Evolutionary conservation across 2,797 vertebrate species (phyloP).

Genomic region (Orientallactaga sibirica): DNA sequence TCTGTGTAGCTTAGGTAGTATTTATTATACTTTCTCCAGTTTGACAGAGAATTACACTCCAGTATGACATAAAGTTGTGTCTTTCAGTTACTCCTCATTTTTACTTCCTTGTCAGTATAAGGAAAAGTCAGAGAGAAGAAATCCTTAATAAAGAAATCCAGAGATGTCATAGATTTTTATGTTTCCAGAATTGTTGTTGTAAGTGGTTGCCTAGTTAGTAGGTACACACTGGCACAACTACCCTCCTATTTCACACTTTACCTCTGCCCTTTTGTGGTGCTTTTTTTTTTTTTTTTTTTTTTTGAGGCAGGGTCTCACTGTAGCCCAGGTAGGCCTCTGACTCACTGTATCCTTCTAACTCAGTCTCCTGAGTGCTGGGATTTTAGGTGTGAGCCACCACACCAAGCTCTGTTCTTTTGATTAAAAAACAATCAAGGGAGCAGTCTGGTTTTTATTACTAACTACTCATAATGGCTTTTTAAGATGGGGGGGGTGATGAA

Average conservation of each 20-base stretch:
- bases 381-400: too few species aligned
- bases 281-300: background rate
- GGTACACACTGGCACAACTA: background rate
- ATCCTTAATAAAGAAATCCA: constrained; percentile 19
- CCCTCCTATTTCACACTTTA: background rate
- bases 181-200: background rate
- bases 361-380: too few species aligned
- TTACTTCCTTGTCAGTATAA: constrained; percentile 22
- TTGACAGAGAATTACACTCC: background rate
- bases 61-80: background rate
- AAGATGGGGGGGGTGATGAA: background rate
- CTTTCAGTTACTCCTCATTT: background rate
- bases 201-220: background rate
- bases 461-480: constrained; percentile 48
- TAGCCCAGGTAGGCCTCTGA: too few species aligned
- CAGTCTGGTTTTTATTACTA: constrained; percentile 47
- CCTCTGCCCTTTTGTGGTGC: background rate
- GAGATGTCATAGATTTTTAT: background rate
- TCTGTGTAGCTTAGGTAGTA: background rate
- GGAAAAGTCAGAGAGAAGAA: background rate
- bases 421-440: constrained; percentile 23
- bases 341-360: too few species aligned
- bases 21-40: background rate
- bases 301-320: too few species aligned
- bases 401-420: background rate